phyloP scores from a whole-genome alignment of 2,888 invertebrate genomes.

The Drosophila monieri region DNA sequence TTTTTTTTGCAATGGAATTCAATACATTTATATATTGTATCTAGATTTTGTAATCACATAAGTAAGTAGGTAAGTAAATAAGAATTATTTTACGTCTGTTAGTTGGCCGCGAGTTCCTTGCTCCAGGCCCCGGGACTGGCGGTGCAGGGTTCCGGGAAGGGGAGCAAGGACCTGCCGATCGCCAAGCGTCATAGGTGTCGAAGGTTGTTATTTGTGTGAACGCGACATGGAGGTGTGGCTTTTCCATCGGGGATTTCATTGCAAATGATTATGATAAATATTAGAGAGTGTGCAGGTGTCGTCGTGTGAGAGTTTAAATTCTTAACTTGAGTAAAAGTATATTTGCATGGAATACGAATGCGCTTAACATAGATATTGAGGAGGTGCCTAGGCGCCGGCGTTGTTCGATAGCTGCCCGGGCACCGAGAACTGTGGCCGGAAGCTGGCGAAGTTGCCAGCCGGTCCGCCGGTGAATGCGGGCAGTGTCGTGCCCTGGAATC shows the following conservation, averaged over 20 bases:
- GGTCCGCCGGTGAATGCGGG: slow-evolving; percentile 89
- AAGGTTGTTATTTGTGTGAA: slow-evolving; percentile 45
- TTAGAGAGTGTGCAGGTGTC: slow-evolving; percentile 39
- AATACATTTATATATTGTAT: slow-evolving; percentile 66
- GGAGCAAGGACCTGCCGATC: slow-evolving; percentile 4
- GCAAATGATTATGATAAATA: slow-evolving; percentile 75
- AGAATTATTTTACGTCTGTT: slow-evolving; percentile 54
- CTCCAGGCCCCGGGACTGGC: not conserved
- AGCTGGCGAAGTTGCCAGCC: slow-evolving; percentile 94
- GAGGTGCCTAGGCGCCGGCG: slow-evolving; percentile 50
- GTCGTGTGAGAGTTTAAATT: slow-evolving; percentile 51
- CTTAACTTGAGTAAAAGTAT: slow-evolving; percentile 68
- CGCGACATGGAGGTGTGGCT: slow-evolving; percentile 19
- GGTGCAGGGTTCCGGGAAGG: not conserved
- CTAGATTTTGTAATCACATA: slow-evolving; percentile 61
- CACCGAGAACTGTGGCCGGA: slow-evolving; percentile 91
- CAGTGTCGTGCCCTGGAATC: slow-evolving; percentile 90
- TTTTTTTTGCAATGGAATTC: slow-evolving; percentile 67
- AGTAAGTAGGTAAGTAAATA: slow-evolving; percentile 56
- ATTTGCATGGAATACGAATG: slow-evolving; percentile 69
- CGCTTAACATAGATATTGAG: slow-evolving; percentile 49
- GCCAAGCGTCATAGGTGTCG: slow-evolving; percentile 39
- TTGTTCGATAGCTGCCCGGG: slow-evolving; percentile 82
- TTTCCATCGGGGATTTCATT: slow-evolving; percentile 54
- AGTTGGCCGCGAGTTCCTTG: slow-evolving; percentile 29